These are phyloP conservation scores for Nasonia vitripennis DNA, from an alignment of 1,140 invertebrate genomes.

Conservation along the genomic window DNA sequence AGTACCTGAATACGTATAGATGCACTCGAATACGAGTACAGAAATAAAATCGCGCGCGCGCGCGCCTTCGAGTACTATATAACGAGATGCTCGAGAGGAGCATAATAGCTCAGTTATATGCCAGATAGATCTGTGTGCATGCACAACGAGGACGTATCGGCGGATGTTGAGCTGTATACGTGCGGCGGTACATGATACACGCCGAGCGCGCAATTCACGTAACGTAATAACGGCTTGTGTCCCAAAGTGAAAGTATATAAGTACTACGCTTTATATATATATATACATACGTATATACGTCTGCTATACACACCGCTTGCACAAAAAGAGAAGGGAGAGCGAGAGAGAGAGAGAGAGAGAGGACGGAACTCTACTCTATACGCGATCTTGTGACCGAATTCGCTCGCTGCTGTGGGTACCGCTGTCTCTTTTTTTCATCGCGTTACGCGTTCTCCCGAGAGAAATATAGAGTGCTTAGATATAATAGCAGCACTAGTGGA, in stretches of 20 bases:
- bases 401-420: not conserved
- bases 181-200: not conserved
- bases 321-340: not conserved
- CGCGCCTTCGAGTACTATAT: too few species aligned
- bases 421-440: not conserved
- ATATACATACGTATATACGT: not conserved
- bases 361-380: not conserved
- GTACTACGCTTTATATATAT: not conserved
- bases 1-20: too few species aligned
- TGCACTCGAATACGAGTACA: too few species aligned
- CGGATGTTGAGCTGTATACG: not conserved
- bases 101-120: not conserved
- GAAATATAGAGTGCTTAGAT: not conserved
- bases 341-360: not conserved
- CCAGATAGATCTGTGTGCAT: not conserved
- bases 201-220: not conserved
- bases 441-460: not conserved
- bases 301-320: not conserved
- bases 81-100: not conserved
- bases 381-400: not conserved
- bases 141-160: not conserved
- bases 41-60: too few species aligned
- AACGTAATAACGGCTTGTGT: not conserved
- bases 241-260: not conserved
- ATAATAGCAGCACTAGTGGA: too few species aligned